Evolutionary conservation across 2,888 invertebrate species (phyloP).

Genomic region (Eueremaeus valkanovi): DNA sequence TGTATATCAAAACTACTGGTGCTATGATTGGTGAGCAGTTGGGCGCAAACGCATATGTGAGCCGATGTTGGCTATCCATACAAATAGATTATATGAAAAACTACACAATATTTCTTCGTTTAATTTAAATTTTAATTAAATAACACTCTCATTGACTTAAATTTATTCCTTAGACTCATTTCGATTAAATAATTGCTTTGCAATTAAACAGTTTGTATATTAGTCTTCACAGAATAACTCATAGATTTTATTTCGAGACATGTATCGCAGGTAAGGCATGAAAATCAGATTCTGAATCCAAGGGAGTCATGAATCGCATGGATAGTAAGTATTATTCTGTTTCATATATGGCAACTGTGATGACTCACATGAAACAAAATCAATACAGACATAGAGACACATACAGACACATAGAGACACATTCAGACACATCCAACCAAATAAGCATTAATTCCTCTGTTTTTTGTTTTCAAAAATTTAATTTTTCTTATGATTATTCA

Average conservation of each 20-base stretch:
- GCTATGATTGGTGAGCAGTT: slow-evolving; percentile 22
- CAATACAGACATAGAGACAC: too few relatives aligned
- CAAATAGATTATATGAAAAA: neutral
- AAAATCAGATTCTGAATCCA: too few relatives aligned
- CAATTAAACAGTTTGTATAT: neutral
- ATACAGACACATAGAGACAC: too few relatives aligned
- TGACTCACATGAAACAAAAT: too few relatives aligned
- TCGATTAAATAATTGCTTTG: neutral
- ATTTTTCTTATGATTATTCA: too few relatives aligned
- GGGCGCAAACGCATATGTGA: slow-evolving; percentile 1
- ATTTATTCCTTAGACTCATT: neutral
- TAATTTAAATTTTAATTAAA: neutral
- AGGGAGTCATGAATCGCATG: too few relatives aligned
- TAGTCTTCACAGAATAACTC: neutral
- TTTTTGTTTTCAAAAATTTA: too few relatives aligned
- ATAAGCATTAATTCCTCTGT: too few relatives aligned
- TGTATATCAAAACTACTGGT: slow-evolving; percentile 13
- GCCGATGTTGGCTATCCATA: neutral
- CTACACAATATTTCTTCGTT: neutral
- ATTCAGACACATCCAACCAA: too few relatives aligned
- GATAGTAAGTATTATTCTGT: too few relatives aligned
- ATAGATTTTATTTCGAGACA: neutral
- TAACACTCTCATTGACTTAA: too few relatives aligned
- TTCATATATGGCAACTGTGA: too few relatives aligned
- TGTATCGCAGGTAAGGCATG: neutral